Conservation (phyloP, 2,797 vertebrate species). For the Leptatherina wallacei region DNA sequence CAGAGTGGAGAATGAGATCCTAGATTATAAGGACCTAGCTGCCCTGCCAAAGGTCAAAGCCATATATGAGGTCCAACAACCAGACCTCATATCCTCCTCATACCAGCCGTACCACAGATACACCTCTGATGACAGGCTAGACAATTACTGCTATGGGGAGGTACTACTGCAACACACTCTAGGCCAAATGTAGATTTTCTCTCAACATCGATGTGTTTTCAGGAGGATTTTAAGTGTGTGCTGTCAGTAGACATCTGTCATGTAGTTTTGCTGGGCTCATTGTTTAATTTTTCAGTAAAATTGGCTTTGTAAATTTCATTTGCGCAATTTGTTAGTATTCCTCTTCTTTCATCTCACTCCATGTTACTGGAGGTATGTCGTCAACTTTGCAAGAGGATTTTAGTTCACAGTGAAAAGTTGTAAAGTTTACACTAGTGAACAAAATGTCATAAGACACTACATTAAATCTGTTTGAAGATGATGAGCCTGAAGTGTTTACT, state of each 20-base stretch:
- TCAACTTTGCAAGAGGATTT: not conserved
- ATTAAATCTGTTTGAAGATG: not conserved
- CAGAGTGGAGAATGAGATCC: conserved; percentile 98
- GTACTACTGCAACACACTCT: conserved; percentile 81
- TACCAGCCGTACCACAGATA: conserved; percentile 95
- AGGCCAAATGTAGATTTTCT: conserved; percentile 14
- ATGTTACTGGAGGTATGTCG: not conserved
- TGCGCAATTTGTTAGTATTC: not conserved
- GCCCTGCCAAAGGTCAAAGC: conserved; percentile 99
- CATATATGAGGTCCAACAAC: conserved; percentile 98
- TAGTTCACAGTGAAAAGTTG: not conserved
- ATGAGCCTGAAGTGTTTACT: not conserved
- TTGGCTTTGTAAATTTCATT: not conserved
- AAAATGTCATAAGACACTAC: too few species aligned
- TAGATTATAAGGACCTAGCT: conserved; percentile 99
- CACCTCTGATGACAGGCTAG: conserved; percentile 92
- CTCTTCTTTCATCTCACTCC: not conserved
- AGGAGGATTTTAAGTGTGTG: not conserved
- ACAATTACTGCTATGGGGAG: conserved; percentile 96
- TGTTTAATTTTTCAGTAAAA: not conserved
- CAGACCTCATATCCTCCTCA: conserved; percentile 92
- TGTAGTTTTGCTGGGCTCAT: not conserved
- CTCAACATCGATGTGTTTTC: conserved; percentile 4
- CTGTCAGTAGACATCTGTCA: not conserved
- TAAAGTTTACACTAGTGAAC: not conserved